phyloP scores from a whole-genome alignment of 2,888 invertebrate genomes.

The Phasia obesa region DNA sequence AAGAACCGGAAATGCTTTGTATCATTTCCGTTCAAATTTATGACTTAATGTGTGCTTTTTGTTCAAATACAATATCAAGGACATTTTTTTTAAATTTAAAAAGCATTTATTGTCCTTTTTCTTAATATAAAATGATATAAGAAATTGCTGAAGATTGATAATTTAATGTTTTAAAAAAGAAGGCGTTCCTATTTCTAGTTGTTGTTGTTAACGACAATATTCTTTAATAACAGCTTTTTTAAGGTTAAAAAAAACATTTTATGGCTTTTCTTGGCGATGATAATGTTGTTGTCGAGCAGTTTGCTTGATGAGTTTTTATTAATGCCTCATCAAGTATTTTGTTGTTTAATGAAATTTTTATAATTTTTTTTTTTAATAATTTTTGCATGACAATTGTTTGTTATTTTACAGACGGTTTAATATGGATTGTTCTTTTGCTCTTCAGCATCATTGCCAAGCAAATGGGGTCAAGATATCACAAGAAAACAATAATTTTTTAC shows the following conservation, averaged over 20 bases:
- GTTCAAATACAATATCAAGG: slow-evolving; percentile 60
- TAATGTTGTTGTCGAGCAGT: slow-evolving; percentile 16
- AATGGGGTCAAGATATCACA: slow-evolving; percentile 43
- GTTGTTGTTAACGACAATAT: slow-evolving; percentile 35
- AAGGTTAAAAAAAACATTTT: slow-evolving; percentile 13
- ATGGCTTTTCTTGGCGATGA: slow-evolving; percentile 20
- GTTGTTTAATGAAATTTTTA: slow-evolving; percentile 67
- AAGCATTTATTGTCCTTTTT: slow-evolving; percentile 24
- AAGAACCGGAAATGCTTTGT: slow-evolving; percentile 69
- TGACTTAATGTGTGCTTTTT: slow-evolving; percentile 54
- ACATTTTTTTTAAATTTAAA: slow-evolving; percentile 53
- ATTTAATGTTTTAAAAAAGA: slow-evolving; percentile 44
- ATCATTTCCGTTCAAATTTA: slow-evolving; percentile 69
- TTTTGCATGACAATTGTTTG: slow-evolving; percentile 62
- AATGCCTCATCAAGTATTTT: slow-evolving; percentile 72
- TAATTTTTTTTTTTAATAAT: slow-evolving; percentile 24
- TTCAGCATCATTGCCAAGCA: slow-evolving; percentile 17
- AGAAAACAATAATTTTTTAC: neutral
- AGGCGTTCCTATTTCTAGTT: slow-evolving; percentile 54
- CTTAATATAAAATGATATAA: slow-evolving; percentile 4
- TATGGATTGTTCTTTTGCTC: slow-evolving; percentile 26
- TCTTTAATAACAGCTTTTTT: slow-evolving; percentile 31
- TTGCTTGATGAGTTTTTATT: slow-evolving; percentile 65
- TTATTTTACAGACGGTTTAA: slow-evolving; percentile 51
- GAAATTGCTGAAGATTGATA: slow-evolving; percentile 48